Base-by-base conservation (phyloP, 2,113 vertebrate species). In the Oophaga pumilio region DNA sequence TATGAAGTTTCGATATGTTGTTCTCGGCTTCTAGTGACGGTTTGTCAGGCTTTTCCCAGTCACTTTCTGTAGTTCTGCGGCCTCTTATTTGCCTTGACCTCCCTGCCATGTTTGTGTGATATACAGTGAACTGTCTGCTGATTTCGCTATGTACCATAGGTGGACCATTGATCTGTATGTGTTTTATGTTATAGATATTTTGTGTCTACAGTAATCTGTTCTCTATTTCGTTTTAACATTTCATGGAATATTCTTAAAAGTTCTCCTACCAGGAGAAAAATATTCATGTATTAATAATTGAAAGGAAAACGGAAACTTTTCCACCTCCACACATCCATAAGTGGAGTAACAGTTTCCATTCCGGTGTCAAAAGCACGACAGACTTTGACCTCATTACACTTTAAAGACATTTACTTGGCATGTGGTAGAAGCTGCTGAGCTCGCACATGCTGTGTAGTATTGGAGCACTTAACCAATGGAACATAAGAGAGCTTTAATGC, bases 381-480 rank as follows among this genome's bases (percentile, higher is more conserved):
- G 28, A 49, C 60, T 64, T 64, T 82, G 43, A 82, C 69, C 68
- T 74, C 26, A 85, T 59, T 85, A 22, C 28, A 73, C 24, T 57
- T 56, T 73, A 22, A 84, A 84, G 62, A 84, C 69, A 85, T 85
- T 73, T 24, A 8, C 53, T 85, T n/a, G 68, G 6, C 68, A 60
- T 43, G 17, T 59, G 14, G 5, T 28, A 6, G 53, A 18, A 57
- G 18, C 18, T 10, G 83, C 68, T 73, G 53, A 85, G 18, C 26
- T 22, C 53, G n/a, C 6, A 28, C 12, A 56, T 59, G 68, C 9
- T 71, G 15, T 57, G 28, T 84, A 56, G 50, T 22, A 52, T 8
- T n/a, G 79, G 20, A 64, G 62, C 59, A 82, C 59, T 82, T 82
- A 64, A 49, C 79, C 28, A 49, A 9, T 64, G 33, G 43, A 60